Conservation (phyloP, 2,797 vertebrate species). For the Gymnothorax javanicus region DNA sequence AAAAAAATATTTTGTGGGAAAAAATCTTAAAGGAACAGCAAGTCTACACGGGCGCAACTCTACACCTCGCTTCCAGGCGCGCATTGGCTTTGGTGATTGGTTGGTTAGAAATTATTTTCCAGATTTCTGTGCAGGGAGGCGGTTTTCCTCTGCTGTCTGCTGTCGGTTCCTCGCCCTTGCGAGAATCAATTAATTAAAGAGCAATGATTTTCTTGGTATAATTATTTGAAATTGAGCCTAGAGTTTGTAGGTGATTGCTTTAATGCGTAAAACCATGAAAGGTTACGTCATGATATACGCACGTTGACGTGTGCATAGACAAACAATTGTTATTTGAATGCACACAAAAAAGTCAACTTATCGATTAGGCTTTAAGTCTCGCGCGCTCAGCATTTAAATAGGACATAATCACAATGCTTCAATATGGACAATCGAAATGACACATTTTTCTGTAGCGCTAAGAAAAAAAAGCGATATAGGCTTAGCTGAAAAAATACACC, state of each 20-base stretch:
- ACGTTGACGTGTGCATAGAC: background rate
- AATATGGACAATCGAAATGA: background rate
- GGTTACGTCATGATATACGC: background rate
- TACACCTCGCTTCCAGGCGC: conserved; percentile 17
- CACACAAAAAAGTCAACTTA: background rate
- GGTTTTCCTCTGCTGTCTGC: conserved; percentile 39
- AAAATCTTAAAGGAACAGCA: conserved; percentile 72
- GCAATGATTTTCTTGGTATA: background rate
- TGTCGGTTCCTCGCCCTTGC: background rate
- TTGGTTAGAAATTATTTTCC: conserved; percentile 52
- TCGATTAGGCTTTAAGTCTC: background rate
- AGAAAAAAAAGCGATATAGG: background rate
- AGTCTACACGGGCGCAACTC: conserved; percentile 55
- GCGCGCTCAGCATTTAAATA: background rate
- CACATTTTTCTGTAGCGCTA: background rate
- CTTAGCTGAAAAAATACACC: background rate
- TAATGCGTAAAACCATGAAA: background rate
- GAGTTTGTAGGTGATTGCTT: background rate
- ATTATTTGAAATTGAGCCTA: background rate
- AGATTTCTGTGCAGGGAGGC: conserved; percentile 42
- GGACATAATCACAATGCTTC: background rate
- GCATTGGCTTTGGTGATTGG: conserved; percentile 56
- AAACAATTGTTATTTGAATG: background rate
- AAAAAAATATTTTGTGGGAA: conserved; percentile 70
- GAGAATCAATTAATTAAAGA: conserved; percentile 11